phyloP scores from a whole-genome alignment of 2,113 vertebrate genomes.

The Seriola dumerili region DNA sequence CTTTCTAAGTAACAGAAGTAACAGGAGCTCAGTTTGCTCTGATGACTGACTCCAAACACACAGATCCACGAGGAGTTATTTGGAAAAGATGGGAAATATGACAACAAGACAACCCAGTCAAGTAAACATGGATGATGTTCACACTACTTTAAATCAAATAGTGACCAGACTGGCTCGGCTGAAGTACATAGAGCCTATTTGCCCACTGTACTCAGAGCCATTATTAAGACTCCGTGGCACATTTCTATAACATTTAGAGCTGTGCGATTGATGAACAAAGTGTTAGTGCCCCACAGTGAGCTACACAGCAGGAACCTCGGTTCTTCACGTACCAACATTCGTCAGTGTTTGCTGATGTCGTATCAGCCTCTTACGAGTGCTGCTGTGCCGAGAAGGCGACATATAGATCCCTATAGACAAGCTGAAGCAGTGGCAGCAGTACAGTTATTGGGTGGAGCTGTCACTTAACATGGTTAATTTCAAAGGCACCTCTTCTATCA shows the following conservation, averaged over 20 bases:
- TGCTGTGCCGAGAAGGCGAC: slow-evolving; percentile 13
- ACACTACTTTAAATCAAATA: not conserved
- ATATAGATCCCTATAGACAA: slow-evolving; percentile 19
- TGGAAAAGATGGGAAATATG: not conserved
- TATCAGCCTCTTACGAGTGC: slow-evolving; percentile 3
- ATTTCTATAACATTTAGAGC: not conserved
- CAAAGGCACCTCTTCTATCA: slow-evolving; percentile 27
- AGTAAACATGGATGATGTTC: not conserved
- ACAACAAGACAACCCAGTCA: too few relatives aligned
- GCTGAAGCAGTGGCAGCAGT: slow-evolving; percentile 16
- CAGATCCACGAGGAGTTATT: not conserved
- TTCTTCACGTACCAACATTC: not conserved
- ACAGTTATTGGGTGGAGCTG: slow-evolving; percentile 50
- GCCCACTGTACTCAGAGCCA: too few relatives aligned
- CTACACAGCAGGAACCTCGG: not conserved
- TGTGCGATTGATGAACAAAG: fast-evolving
- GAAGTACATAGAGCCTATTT: not conserved
- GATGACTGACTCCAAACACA: not conserved
- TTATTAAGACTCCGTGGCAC: not conserved
- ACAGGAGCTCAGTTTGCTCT: not conserved
- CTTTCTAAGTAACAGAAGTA: not conserved
- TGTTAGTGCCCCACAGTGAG: not conserved
- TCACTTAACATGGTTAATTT: slow-evolving; percentile 41
- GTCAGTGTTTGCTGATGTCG: not conserved
- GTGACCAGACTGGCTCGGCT: not conserved